Base-by-base conservation (phyloP, 1,140 invertebrate species). In the Pogonus chalceus region DNA sequence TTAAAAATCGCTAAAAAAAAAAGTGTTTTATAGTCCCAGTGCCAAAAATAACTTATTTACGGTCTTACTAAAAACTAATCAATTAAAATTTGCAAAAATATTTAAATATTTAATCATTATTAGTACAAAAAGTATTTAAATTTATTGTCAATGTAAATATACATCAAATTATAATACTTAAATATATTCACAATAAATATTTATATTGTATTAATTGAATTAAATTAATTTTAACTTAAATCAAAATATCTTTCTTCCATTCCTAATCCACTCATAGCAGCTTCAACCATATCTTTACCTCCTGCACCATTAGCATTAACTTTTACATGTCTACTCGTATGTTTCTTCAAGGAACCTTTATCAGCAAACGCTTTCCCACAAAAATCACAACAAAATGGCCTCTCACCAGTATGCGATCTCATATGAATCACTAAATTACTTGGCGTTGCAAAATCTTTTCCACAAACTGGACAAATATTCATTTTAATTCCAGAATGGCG, bases 401-500 rank as follows among this genome's bases (percentile, higher is more conserved):
- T 78, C 63, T 84, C 82, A 18, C 82, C 82, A 10, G 80, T 81
- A 66, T 86, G 83, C 37, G 73, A 75, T 31, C 81, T 69, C 63
- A 82, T 74, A 64, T 85, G 84, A 9, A 65, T 58, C 0, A 67
- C 55, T 18, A 75, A 64, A 3, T 68, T 62, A 7, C 66, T 60
- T 2, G 65, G 63, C 35, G 61, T 72, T 37, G 63, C 54, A 59
- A 74, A 75, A 10, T 56, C 51, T 55, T 69, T 69, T 46, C 59
- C 52, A 60, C 74, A 75, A 12, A 61, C 65, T 22, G 60, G 60
- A 57, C 82, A 84, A 57, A 74, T 73, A 63, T 75, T 79, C 3
- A 81, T 79, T 53, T 79, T 78, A 61, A 83, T 80, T 21, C 82
- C 82, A 12, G 80, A 81, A 67, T 86, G 83, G 46, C 73, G 74